These are phyloP conservation scores for Acanthosepion esculentum DNA, from an alignment of 2,888 invertebrate species.

Conservation along the genomic window DNA sequence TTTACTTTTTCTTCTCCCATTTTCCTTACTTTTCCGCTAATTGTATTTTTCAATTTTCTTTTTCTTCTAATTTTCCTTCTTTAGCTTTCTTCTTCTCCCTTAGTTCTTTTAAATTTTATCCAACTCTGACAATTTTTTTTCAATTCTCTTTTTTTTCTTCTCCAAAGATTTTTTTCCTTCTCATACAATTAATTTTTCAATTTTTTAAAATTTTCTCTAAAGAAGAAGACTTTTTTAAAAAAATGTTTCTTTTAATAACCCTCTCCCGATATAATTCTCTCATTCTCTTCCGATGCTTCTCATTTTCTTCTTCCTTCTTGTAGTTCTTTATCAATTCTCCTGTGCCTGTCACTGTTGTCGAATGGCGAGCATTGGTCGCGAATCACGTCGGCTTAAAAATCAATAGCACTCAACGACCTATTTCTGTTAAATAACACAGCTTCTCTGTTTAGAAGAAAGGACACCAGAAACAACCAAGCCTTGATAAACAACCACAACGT, in stretches of 20 bases:
- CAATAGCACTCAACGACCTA: conserved; percentile 33
- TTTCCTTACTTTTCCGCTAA: too few species aligned
- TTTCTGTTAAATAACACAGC: conserved; percentile 1
- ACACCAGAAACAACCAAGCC: not conserved
- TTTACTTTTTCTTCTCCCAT: too few species aligned
- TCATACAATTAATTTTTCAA: not conserved
- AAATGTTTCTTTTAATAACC: not conserved
- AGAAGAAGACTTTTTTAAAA: not conserved
- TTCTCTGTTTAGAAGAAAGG: not conserved
- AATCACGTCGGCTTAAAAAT: conserved; percentile 11
- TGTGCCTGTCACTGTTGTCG: not conserved
- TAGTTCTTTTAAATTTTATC: not conserved
- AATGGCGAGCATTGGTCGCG: not conserved
- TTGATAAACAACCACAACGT: not conserved
- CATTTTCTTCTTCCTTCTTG: not conserved
- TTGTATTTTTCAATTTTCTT: too few species aligned
- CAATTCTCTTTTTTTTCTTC: not conserved
- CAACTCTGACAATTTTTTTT: not conserved
- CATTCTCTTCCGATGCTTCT: not conserved
- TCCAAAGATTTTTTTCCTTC: not conserved
- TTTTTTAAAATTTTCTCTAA: not conserved
- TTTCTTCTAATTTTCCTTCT: not conserved
- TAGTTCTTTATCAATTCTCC: not conserved
- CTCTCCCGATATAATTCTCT: not conserved
- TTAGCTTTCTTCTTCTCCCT: not conserved